phyloP scores from a whole-genome alignment of 1,140 invertebrate species.

The Melipona quadrifasciata region DNA sequence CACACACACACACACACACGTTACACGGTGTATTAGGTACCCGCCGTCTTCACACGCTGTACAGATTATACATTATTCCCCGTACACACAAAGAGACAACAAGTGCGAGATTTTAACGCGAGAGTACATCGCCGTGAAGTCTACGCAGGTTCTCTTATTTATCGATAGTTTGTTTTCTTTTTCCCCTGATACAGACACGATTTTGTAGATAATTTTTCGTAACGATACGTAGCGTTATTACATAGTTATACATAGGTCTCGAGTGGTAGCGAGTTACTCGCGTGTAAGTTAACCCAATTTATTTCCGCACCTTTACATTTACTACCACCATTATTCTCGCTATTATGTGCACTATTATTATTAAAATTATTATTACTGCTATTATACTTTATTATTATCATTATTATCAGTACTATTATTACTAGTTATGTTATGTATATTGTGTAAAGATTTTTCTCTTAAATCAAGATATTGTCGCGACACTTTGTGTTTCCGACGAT shows the following conservation, averaged over 20 bases:
- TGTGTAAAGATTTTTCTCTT: constrained; percentile 16
- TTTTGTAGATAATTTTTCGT: constrained; percentile 59
- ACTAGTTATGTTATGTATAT: constrained; percentile 61
- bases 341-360: constrained; percentile 66
- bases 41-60: constrained; percentile 2
- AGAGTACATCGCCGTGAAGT: constrained; percentile 38
- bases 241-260: constrained; percentile 31
- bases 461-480: neutral
- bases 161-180: constrained; percentile 38
- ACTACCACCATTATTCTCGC: constrained; percentile 60
- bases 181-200: constrained; percentile 30
- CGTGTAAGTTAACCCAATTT: constrained; percentile 58
- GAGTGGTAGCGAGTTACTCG: constrained; percentile 57
- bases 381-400: constrained; percentile 48
- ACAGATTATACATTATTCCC: neutral
- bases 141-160: constrained; percentile 26
- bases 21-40: neutral
- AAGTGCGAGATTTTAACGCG: constrained; percentile 7
- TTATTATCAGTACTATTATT: constrained; percentile 43
- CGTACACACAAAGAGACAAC: neutral
- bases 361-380: constrained; percentile 54
- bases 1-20: neutral
- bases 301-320: constrained; percentile 41
- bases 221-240: constrained; percentile 44
- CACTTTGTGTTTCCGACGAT: neutral